These are phyloP conservation scores for Nyctereutes procyonoides DNA, from an alignment of 2,113 vertebrate species.

Conservation along the genomic window DNA sequence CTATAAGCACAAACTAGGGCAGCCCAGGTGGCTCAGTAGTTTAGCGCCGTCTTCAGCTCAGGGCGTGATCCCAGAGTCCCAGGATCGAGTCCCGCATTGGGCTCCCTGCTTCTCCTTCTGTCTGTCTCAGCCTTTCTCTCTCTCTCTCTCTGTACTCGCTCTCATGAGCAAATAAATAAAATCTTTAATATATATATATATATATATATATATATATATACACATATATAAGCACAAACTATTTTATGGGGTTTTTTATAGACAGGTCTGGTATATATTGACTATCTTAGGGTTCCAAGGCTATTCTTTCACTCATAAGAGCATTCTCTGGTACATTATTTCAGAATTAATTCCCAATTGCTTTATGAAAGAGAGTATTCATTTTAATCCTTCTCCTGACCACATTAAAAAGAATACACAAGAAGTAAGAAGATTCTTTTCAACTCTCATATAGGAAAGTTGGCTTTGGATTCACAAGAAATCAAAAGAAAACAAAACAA, in stretches of 20 bases:
- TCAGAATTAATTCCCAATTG: neutral
- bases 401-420: neutral
- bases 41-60: too few relatives aligned
- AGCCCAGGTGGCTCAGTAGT: too few relatives aligned
- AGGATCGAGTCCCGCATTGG: too few relatives aligned
- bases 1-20: neutral
- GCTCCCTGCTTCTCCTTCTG: too few relatives aligned
- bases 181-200: too few relatives aligned
- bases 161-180: too few relatives aligned
- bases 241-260: neutral
- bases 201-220: fast-evolving
- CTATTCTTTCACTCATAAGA: neutral
- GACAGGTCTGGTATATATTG: neutral
- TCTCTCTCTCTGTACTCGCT: too few relatives aligned
- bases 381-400: neutral
- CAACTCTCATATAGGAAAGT: neutral
- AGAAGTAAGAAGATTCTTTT: neutral
- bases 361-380: constrained; percentile 20
- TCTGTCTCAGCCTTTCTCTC: too few relatives aligned
- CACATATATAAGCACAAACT: neutral
- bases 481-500: neutral
- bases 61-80: too few relatives aligned
- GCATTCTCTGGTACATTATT: neutral
- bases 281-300: neutral
- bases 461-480: neutral